Conservation (phyloP, 2,113 vertebrate genomes). For the Caretta caretta region DNA sequence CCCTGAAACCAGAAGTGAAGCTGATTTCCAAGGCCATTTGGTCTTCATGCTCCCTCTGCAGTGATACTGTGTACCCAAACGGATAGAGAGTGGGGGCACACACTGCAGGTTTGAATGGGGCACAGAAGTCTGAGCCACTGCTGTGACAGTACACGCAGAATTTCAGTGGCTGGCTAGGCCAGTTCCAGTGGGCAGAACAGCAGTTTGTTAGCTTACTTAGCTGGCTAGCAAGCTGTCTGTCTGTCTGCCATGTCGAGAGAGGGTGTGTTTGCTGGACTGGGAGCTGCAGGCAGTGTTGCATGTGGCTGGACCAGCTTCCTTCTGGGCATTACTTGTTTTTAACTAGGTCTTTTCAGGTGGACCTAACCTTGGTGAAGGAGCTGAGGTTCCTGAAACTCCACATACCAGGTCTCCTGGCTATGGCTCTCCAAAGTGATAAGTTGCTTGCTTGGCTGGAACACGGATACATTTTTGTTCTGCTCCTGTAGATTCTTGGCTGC, state of each 20-base stretch:
- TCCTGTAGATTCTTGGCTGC: not conserved
- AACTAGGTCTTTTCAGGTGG: not conserved
- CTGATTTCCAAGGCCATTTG: not conserved
- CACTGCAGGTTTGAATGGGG: no score
- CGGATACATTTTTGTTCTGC: not conserved
- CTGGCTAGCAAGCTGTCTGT: not conserved
- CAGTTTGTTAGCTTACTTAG: constrained; percentile 1
- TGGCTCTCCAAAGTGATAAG: not conserved
- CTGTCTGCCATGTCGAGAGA: not conserved
- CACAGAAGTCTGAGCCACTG: no score
- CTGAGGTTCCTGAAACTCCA: not conserved
- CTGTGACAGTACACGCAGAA: not conserved
- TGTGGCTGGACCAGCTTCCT: not conserved
- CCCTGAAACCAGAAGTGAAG: not conserved
- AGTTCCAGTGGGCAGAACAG: not conserved
- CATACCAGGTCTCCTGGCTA: not conserved
- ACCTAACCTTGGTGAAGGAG: not conserved
- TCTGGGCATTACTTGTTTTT: not conserved
- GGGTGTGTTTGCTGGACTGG: not conserved
- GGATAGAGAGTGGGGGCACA: no score
- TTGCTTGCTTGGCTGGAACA: not conserved
- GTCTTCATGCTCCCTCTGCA: not conserved
- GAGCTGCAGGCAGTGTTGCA: not conserved
- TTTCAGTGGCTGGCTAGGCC: not conserved
- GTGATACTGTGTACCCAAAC: not conserved